These are phyloP conservation scores for Chrysemys picta DNA, from an alignment of 2,113 vertebrate genomes.

Conservation along the genomic window DNA sequence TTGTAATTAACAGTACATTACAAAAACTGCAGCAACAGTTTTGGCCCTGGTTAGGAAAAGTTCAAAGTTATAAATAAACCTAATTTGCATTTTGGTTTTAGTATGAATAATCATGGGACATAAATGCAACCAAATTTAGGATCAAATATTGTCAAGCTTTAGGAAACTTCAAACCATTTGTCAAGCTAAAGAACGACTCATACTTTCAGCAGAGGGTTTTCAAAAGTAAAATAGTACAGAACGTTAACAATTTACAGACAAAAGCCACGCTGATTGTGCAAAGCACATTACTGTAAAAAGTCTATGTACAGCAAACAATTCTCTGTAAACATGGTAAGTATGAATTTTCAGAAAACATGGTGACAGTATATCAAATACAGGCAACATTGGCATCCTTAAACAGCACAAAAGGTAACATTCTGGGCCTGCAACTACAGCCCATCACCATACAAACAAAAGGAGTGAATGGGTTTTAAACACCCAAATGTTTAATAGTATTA, in stretches of 20 bases:
- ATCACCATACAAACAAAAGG: constrained; percentile 83
- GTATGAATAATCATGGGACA: constrained; percentile 48
- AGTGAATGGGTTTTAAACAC: constrained; percentile 80
- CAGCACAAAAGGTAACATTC: constrained; percentile 90
- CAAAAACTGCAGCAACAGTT: constrained; percentile 62
- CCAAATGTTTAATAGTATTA: constrained; percentile 82
- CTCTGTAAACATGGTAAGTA: constrained; percentile 98
- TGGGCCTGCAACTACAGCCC: constrained; percentile 85
- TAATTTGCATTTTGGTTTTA: constrained; percentile 66
- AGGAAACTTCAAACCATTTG: constrained; percentile 90
- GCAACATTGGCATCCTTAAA: constrained; percentile 94
- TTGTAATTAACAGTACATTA: constrained; percentile 58
- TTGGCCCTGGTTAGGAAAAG: constrained; percentile 72
- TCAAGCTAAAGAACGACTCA: constrained; percentile 89
- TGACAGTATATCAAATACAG: constrained; percentile 92
- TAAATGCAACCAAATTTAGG: constrained; percentile 63
- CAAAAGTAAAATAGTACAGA: constrained; percentile 87
- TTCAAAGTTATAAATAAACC: constrained; percentile 46
- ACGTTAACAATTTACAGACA: constrained; percentile 88
- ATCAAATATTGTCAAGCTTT: constrained; percentile 62
- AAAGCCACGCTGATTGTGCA: constrained; percentile 94
- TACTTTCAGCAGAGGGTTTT: constrained; percentile 87
- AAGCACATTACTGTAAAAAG: constrained; percentile 95
- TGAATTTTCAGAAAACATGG: constrained; percentile 91
- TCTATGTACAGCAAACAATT: constrained; percentile 96